Percentiles rank a stretch among this genome's conserved stretches.
These are phyloP conservation scores for Muscicapa striata DNA, from an alignment of 2,797 vertebrate species.

Conservation along the genomic window DNA sequence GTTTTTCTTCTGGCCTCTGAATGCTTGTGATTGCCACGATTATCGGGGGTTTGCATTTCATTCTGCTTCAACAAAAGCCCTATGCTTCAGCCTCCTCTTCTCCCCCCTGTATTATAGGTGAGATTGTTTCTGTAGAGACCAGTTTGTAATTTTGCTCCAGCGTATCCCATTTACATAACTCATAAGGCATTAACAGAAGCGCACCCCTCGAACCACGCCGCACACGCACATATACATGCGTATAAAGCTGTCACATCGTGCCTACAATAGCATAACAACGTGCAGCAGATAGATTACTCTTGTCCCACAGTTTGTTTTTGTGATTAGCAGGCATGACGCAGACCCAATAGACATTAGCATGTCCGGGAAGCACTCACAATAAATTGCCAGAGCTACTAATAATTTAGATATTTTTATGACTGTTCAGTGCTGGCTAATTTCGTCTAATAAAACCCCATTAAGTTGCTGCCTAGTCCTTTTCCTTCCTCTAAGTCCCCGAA, in stretches of 20 bases:
- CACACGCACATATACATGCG: neutral
- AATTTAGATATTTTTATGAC: slow-evolving; percentile 83
- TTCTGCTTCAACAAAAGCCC: slow-evolving; percentile 35
- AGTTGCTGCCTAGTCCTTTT: slow-evolving; percentile 76
- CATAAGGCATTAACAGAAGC: neutral
- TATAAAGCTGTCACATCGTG: slow-evolving; percentile 17
- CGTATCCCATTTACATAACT: slow-evolving; percentile 6
- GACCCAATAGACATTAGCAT: slow-evolving; percentile 72
- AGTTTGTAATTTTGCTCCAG: neutral
- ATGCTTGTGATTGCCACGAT: neutral
- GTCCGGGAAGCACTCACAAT: slow-evolving; percentile 71
- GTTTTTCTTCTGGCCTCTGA: neutral
- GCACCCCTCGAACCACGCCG: neutral
- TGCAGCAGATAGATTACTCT: slow-evolving; percentile 10
- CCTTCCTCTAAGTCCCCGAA: slow-evolving; percentile 78
- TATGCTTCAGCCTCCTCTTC: neutral
- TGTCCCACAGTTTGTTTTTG: slow-evolving; percentile 53
- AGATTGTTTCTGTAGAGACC: slow-evolving; percentile 19
- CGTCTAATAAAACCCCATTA: slow-evolving; percentile 80
- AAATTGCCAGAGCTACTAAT: slow-evolving; percentile 77
- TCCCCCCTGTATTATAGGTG: neutral
- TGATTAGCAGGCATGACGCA: slow-evolving; percentile 34
- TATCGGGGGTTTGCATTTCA: slow-evolving; percentile 5
- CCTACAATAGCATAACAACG: neutral
- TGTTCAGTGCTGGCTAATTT: slow-evolving; percentile 80